Base-by-base conservation (phyloP, 2,797 vertebrate species). In the Gallinago nigripennis region DNA sequence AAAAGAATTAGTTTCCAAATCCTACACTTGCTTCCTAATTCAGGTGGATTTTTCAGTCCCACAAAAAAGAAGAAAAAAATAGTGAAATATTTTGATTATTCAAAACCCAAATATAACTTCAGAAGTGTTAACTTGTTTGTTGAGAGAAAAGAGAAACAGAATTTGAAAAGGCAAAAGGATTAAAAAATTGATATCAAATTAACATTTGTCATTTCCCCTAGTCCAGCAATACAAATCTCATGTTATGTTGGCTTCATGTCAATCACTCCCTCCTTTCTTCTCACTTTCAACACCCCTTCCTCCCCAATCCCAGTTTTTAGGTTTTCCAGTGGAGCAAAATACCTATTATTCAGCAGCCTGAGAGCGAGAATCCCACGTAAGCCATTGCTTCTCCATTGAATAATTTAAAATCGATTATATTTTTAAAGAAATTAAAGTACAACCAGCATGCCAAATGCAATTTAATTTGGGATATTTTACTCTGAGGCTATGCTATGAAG, bases 391-490 rank as follows among this genome's bases (percentile, higher is more conserved):
- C 76, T 88, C 61, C 69, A 81, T 31, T 88, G 30, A 54, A 66
- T 86, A 41, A 43, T 81, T 73, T 69, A 57, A 19, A 96, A 78
- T 56, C 78, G 64, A 81, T 81, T 83, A 61, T 16, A 57, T 63
- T 88, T 78, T 64, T 35, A 64, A 88, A 83, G 57, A 92, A 88
- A 92, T 78, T 58, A 79, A 57, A 93, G 72, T 71, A 90, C 69
- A 88, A 69, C 12, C 39, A 86, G n/a, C 35, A 84, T n/a, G 61
- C 50, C 65, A 81, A 92, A 83, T n/a, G n/a, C 51, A 92, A 84
- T 86, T 35, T 79, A 45, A 64, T 83, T 92, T 86, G 15, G 6
- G 65, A 20, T 50, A 86, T 60, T 87, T 92, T 39, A 61, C 41
- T 76, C 58, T 68, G 57, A 89, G 56, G 65, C 51, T 68, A 33